These are phyloP conservation scores for Phengaris alcon DNA, from an alignment of 2,888 invertebrate genomes.

Conservation along the genomic window DNA sequence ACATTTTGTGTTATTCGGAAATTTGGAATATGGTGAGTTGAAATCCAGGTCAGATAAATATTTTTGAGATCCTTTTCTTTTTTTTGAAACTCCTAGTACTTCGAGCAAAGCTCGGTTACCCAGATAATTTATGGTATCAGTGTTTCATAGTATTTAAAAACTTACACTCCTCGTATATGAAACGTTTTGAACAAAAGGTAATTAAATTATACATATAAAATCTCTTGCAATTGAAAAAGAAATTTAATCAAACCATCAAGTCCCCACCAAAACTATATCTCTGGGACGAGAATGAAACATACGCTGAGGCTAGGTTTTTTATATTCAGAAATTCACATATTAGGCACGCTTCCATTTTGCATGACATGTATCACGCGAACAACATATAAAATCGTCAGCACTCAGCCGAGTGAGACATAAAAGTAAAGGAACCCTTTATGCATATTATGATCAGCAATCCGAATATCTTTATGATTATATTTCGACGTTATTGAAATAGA, in stretches of 20 bases:
- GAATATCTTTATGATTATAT: constrained; percentile 22
- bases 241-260: background rate
- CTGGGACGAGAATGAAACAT: background rate
- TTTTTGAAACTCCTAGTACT: too few relatives aligned
- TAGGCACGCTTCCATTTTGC: background rate
- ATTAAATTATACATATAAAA: background rate
- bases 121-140: too few relatives aligned
- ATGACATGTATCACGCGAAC: constrained; percentile 26
- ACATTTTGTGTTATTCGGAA: too few relatives aligned
- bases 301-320: constrained; percentile 1
- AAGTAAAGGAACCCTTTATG: constrained; percentile 26
- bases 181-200: too few relatives aligned
- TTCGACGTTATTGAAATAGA: constrained; percentile 21
- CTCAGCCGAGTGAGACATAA: constrained; percentile 20
- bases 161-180: too few relatives aligned
- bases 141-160: too few relatives aligned
- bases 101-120: too few relatives aligned
- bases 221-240: background rate
- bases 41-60: too few relatives aligned
- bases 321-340: background rate
- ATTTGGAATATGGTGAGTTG: too few relatives aligned
- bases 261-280: background rate
- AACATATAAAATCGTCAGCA: constrained; percentile 26
- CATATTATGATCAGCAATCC: constrained; percentile 24
- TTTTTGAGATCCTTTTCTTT: too few relatives aligned